phyloP scores from a whole-genome alignment of 1,140 invertebrate genomes.

The Teleopsis dalmanni region DNA sequence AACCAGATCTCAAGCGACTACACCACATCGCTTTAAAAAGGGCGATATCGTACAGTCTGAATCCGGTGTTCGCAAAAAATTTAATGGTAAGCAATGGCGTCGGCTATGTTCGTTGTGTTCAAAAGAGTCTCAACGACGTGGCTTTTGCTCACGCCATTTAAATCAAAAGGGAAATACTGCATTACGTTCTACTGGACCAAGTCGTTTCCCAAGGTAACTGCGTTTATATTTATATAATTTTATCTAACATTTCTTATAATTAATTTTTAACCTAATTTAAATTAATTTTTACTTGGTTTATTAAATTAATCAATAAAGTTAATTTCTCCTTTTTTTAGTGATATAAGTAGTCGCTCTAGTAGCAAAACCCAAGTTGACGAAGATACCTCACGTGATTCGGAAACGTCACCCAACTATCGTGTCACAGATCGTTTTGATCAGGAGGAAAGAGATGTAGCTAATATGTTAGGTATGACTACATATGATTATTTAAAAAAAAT shows the following conservation, averaged over 20 bases:
- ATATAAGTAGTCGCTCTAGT: slow-evolving; percentile 45
- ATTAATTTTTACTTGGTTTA: no score
- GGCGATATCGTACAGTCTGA: slow-evolving; percentile 95
- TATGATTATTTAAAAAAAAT: no score
- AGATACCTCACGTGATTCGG: slow-evolving; percentile 81
- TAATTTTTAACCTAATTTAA: neutral
- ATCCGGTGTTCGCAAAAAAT: slow-evolving; percentile 96
- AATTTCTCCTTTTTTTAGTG: slow-evolving; percentile 20
- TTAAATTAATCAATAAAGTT: neutral
- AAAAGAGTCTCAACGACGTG: slow-evolving; percentile 96
- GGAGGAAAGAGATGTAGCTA: slow-evolving; percentile 93
- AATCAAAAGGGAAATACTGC: slow-evolving; percentile 51
- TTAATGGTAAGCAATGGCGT: slow-evolving; percentile 99
- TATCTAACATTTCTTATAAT: neutral
- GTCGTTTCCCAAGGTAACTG: slow-evolving; percentile 36
- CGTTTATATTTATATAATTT: neutral
- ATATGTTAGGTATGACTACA: slow-evolving; percentile 86
- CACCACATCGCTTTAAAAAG: slow-evolving; percentile 96
- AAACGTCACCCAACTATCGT: slow-evolving; percentile 75
- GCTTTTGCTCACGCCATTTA: slow-evolving; percentile 93
- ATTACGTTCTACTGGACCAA: slow-evolving; percentile 36
- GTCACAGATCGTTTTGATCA: slow-evolving; percentile 75
- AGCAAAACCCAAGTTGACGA: slow-evolving; percentile 67
- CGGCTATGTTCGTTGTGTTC: slow-evolving; percentile 82
- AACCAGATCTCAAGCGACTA: slow-evolving; percentile 76